phyloP scores from a whole-genome alignment of 2,113 vertebrate genomes.

The Tragulus kanchil region DNA sequence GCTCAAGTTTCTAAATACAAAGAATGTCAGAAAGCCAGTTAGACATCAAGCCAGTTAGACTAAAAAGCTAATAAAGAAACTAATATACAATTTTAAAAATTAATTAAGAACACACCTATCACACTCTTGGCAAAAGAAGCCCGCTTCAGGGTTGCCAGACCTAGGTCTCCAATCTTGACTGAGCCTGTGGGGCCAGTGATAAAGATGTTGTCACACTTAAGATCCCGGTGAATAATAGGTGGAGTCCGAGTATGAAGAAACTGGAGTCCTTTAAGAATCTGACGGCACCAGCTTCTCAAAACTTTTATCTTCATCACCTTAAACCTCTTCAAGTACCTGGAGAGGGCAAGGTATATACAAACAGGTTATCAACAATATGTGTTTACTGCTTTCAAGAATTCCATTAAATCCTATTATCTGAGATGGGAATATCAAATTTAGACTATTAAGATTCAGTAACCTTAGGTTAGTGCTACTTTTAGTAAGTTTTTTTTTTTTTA shows the following conservation, averaged over 20 bases:
- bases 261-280: slow-evolving; percentile 98
- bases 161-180: slow-evolving; percentile 98
- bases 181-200: slow-evolving; percentile 99
- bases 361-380: slow-evolving; percentile 74
- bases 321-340: slow-evolving; percentile 98
- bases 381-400: slow-evolving; percentile 76
- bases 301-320: slow-evolving; percentile 99
- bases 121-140: slow-evolving; percentile 99
- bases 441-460: slow-evolving; percentile 68
- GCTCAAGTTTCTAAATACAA: slow-evolving; percentile 58
- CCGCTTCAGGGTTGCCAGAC: slow-evolving; percentile 97
- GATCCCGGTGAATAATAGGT: slow-evolving; percentile 98
- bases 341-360: slow-evolving; percentile 72
- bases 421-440: slow-evolving; percentile 72
- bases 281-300: slow-evolving; percentile 97
- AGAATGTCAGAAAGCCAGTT: slow-evolving; percentile 64
- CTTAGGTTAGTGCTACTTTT: slow-evolving; percentile 63
- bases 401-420: slow-evolving; percentile 77
- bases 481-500: not conserved
- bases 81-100: too few relatives aligned
- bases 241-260: slow-evolving; percentile 98
- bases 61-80: too few relatives aligned
- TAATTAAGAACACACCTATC: slow-evolving; percentile 92
- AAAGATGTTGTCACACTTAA: slow-evolving; percentile 99
- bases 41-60: slow-evolving; percentile 20